These are phyloP conservation scores for Lethrus apterus DNA, from an alignment of 1,140 invertebrate species.

Conservation along the genomic window DNA sequence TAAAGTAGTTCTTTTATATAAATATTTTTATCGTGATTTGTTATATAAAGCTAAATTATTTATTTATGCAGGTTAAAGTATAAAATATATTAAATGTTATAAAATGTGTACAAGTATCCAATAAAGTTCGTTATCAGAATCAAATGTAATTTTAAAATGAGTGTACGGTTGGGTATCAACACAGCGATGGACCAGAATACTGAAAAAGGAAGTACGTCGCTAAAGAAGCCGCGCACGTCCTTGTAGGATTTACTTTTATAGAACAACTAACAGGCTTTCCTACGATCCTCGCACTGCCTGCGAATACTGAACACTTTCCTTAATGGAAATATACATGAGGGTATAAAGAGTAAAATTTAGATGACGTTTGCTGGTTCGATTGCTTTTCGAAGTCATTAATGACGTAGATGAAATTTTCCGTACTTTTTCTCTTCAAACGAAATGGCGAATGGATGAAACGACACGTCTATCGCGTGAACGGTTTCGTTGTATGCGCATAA, in stretches of 20 bases:
- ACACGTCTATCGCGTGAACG: too few species aligned
- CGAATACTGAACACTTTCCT: slow-evolving; percentile 35
- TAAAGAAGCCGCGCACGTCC: slow-evolving; percentile 32
- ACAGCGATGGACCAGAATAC: slow-evolving; percentile 14
- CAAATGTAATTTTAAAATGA: slow-evolving; percentile 30
- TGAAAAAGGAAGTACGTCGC: neutral
- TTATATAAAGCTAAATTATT: slow-evolving; percentile 12
- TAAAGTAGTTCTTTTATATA: too few species aligned
- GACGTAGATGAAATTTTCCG: slow-evolving; percentile 18
- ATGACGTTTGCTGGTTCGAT: slow-evolving; percentile 22
- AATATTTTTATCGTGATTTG: too few species aligned
- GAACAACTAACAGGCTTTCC: slow-evolving; percentile 38
- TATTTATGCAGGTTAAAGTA: neutral
- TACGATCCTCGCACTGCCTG: slow-evolving; percentile 27
- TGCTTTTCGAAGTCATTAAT: slow-evolving; percentile 31
- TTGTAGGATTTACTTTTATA: slow-evolving; percentile 38
- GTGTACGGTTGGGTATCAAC: slow-evolving; percentile 27
- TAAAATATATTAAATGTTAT: too few species aligned
- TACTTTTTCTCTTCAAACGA: too few species aligned
- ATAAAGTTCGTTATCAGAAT: slow-evolving; percentile 26
- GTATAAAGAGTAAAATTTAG: slow-evolving; percentile 31
- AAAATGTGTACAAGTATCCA: too few species aligned
- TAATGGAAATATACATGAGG: slow-evolving; percentile 41
- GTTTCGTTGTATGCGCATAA: too few species aligned
- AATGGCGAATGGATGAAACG: too few species aligned